Evolutionary conservation across 1,140 invertebrate genomes (phyloP).

Genomic region (Hycleus phaleratus): DNA sequence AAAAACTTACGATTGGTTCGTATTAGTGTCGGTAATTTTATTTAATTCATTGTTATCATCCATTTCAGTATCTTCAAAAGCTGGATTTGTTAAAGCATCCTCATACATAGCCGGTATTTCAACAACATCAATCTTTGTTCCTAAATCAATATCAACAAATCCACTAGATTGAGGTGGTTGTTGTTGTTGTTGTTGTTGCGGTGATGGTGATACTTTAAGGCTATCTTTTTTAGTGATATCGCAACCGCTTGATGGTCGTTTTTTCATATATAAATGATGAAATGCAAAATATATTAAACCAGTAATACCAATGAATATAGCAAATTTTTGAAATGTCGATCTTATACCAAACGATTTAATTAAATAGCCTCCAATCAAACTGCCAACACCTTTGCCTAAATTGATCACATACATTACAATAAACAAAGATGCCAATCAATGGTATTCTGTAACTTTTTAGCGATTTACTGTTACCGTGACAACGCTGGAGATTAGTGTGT

Average conservation of each 20-base stretch:
- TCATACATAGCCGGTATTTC: slow-evolving; percentile 27
- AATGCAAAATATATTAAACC: slow-evolving; percentile 63
- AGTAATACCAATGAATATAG: slow-evolving; percentile 51
- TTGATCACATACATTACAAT: not conserved
- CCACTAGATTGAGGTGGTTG: not conserved
- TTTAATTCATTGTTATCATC: slow-evolving; percentile 23
- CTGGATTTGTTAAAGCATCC: slow-evolving; percentile 32
- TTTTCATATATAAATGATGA: slow-evolving; percentile 56
- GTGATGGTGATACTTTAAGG: slow-evolving; percentile 10
- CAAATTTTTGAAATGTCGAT: slow-evolving; percentile 65
- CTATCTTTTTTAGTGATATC: slow-evolving; percentile 28
- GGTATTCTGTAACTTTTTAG: not conserved
- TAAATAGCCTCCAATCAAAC: slow-evolving; percentile 66
- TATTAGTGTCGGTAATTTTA: slow-evolving; percentile 1
- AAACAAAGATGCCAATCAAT: not conserved
- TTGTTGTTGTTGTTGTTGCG: not conserved
- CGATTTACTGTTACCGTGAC: too few relatives aligned
- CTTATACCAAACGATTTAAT: slow-evolving; percentile 67
- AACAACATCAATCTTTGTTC: slow-evolving; percentile 12
- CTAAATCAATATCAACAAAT: slow-evolving; percentile 20
- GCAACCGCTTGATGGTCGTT: slow-evolving; percentile 31
- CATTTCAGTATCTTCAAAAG: slow-evolving; percentile 32
- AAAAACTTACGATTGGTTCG: not conserved
- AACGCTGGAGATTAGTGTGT: too few relatives aligned
- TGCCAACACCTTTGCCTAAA: slow-evolving; percentile 68